Evolutionary conservation across 92 coral and sea anemone species (phyloP).

Genomic region (Scolanthus callimorphus): DNA sequence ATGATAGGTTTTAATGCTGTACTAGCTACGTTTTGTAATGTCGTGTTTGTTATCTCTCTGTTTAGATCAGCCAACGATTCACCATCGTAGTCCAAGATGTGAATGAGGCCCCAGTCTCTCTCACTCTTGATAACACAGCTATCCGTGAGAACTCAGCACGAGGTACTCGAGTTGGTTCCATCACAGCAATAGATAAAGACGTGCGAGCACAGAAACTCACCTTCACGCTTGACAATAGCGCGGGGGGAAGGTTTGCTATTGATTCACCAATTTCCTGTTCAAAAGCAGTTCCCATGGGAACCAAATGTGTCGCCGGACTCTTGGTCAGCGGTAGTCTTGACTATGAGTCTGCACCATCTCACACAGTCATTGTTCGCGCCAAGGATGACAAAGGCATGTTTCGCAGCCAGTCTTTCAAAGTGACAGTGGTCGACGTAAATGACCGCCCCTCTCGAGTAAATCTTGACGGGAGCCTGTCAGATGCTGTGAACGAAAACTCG

Average conservation of each 20-base stretch:
- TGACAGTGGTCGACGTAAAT: conserved; percentile 65
- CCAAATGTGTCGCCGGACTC: conserved; percentile 39
- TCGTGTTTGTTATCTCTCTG: background rate
- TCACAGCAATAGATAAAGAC: conserved; percentile 67
- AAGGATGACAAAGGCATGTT: conserved; percentile 79
- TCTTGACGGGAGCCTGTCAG: conserved; percentile 69
- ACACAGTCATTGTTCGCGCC: conserved; percentile 65
- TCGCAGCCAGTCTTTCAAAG: conserved; percentile 43
- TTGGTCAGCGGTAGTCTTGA: conserved; percentile 67
- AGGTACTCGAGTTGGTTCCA: conserved; percentile 56
- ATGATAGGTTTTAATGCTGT: too few species aligned
- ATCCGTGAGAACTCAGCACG: conserved; percentile 64
- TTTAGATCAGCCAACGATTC: conserved; percentile 64
- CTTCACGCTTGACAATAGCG: conserved; percentile 73
- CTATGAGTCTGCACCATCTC: conserved; percentile 64
- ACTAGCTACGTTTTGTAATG: too few species aligned
- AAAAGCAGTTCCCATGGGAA: conserved; percentile 7
- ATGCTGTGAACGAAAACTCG: conserved; percentile 73
- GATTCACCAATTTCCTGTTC: conserved; percentile 32
- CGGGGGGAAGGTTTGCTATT: conserved; percentile 78
- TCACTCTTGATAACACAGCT: conserved; percentile 42
- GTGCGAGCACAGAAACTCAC: conserved; percentile 62
- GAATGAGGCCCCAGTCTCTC: conserved; percentile 89
- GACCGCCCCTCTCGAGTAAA: conserved; percentile 82
- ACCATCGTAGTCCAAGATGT: conserved; percentile 70